Evolutionary conservation across 2,797 vertebrate genomes (phyloP), one percentile per base, ranked within the genome.

Genomic region (Hyperoplus immaculatus): DNA sequence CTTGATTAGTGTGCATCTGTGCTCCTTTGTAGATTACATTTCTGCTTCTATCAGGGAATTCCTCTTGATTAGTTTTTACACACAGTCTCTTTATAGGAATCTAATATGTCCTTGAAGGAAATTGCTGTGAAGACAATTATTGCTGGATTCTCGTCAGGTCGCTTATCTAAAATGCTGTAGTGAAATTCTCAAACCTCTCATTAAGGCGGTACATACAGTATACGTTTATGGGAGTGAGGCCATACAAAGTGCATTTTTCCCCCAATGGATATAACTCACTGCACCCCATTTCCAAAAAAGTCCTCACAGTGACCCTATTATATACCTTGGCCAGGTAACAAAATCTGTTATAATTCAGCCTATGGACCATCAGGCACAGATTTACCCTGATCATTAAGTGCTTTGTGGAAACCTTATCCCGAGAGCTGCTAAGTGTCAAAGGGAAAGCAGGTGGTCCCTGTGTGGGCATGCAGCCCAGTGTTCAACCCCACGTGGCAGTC

Each of bases 391-490:
- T 80, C 55, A 76, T 74, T 55, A 67, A 80, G 70, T 50, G 41
- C 47, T 80, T 69, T 80, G 67, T 54, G 61, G 67, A 75, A 77
- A 65, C 36, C n/a, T 49, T 66, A n/a, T 70, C 42, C 60, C 54
- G 7, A 56, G 49, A 72, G 43, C 29, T 15, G 12, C 5, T 0
- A 1, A 69, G 68, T 58, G 60, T 73, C 69, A 78, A 53, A 65
- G 12, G 47, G 42, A 76, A 55, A 75, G 18, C 21, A 43, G 59
- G 42, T 51, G 14, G 55, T 51, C 36, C 47, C 21, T 3, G 54
- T 29, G 29, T 45, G 53, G 63, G 64, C 64, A 42, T 18, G 4
- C 41, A 64, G 49, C 66, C 60, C 61, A 38, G 15, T 15, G 38
- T 57, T 75, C 39, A 60, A 3, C 36, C 29, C n/a, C 21, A 67